Percentiles rank a stretch among this genome's conserved stretches.
Evolutionary conservation across 2,888 invertebrate species (phyloP).

Genomic region (Lasioglossum marginatum): DNA sequence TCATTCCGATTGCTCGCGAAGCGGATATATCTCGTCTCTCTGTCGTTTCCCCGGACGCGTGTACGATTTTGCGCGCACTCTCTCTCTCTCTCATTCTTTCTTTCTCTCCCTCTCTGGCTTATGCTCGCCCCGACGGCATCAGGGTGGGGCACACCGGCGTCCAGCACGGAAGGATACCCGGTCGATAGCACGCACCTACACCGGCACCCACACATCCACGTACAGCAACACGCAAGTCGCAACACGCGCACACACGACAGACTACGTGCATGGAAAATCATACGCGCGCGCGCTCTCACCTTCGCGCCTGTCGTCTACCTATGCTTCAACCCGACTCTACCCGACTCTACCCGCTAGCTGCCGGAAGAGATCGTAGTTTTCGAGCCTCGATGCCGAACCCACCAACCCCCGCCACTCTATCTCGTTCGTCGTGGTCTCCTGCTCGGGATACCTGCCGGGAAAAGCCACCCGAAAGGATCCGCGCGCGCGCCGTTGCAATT

Average conservation of each 20-base stretch:
- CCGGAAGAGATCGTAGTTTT: slow-evolving; percentile 33
- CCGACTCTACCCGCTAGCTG: background rate
- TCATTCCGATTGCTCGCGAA: background rate
- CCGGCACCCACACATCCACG: slow-evolving; percentile 60
- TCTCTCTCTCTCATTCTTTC: background rate
- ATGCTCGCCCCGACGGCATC: slow-evolving; percentile 12
- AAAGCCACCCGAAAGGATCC: background rate
- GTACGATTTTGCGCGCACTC: background rate
- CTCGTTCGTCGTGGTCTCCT: background rate
- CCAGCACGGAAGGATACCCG: slow-evolving; percentile 77
- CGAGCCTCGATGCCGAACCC: background rate
- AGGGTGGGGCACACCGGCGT: slow-evolving; percentile 76
- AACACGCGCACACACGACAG: background rate
- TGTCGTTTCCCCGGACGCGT: slow-evolving; percentile 7
- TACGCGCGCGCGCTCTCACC: slow-evolving; percentile 10
- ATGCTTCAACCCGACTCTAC: background rate
- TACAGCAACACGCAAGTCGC: slow-evolving; percentile 17
- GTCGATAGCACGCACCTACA: slow-evolving; percentile 80
- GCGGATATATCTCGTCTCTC: background rate
- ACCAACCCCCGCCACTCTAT: background rate
- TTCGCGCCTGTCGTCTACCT: background rate
- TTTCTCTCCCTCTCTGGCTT: background rate
- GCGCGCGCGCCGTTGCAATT: background rate
- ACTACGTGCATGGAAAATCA: slow-evolving; percentile 54
- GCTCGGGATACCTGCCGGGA: background rate